Base-by-base conservation (phyloP, 2,888 invertebrate genomes). In the Fragum fragum region DNA sequence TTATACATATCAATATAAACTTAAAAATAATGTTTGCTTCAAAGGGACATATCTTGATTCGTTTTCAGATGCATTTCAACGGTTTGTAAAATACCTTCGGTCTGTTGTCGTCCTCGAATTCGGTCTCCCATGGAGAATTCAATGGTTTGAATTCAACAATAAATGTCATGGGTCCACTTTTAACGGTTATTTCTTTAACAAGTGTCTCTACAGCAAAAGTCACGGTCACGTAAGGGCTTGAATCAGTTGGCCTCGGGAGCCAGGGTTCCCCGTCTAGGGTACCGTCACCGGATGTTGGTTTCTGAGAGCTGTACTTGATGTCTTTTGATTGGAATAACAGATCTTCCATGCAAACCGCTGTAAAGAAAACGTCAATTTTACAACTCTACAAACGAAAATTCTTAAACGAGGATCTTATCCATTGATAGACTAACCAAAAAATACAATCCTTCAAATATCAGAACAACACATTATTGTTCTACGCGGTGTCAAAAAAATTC, bases 81-180 rank as follows among this genome's bases (percentile, higher is more conserved):
- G n/a, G n/a, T n/a, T n/a, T n/a, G n/a, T n/a, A n/a, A n/a, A n/a
- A 23, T 76, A 83, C 83, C 76, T 66, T 73, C 16, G 83, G 83
- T 32, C 42, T 70, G 23, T 63, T 69, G 52, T 76, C 71, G 0
- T 70, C 76, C 29, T 83, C 79, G 71, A 70, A 76, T 29, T 79
- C 76, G 0, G 83, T 79, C 55, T 73, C 42, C 83, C 83, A 83
- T 55, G 73, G 66, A 5, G 76, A 73, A 32, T 47, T 47, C 39
- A 66, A 6, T 3, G 73, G 55, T 36, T 79, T 79, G 57, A 76
- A 83, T 66, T 83, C 83, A 9, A 83, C 55, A 61, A 79, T 75
- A 36, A 79, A 79, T 23, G 69, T 47, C 63, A 79, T 73, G 28
- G 42, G 61, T 1, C 73, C 73, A 14, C 83, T 72, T 29, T 28